Evolutionary conservation across 2,888 invertebrate genomes (phyloP).

Genomic region (Lymantria monacha): DNA sequence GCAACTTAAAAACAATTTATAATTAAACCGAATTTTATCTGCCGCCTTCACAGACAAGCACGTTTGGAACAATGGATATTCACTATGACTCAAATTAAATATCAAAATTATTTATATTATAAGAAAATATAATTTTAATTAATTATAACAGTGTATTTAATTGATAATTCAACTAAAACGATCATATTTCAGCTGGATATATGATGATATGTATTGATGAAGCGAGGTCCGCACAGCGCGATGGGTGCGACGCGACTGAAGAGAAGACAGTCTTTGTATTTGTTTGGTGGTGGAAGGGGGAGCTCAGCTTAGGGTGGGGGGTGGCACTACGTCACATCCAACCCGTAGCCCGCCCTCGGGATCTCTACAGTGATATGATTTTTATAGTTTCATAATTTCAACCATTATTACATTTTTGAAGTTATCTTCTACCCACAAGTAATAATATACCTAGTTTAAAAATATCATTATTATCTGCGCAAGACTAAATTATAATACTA

Average conservation of each 20-base stretch:
- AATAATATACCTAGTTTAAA: too few species aligned
- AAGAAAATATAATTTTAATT: conserved; percentile 21
- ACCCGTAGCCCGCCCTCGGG: conserved; percentile 38
- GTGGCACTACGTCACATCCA: conserved; percentile 53
- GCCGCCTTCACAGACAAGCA: conserved; percentile 12
- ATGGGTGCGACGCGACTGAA: conserved; percentile 70
- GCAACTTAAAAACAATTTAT: conserved; percentile 25
- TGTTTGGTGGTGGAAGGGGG: conserved; percentile 40
- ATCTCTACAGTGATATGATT: conserved; percentile 39
- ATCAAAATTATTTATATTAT: conserved; percentile 3
- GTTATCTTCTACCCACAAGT: conserved; percentile 5
- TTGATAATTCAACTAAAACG: conserved; percentile 52
- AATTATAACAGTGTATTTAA: conserved; percentile 34
- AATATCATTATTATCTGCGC: too few species aligned
- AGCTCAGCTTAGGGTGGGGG: conserved; percentile 37
- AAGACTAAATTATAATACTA: too few species aligned
- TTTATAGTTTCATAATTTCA: conserved; percentile 19
- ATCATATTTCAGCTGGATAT: conserved; percentile 52
- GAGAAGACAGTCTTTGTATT: conserved; percentile 45
- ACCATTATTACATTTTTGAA: conserved; percentile 24
- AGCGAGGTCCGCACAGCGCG: conserved; percentile 57
- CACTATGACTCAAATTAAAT: conserved; percentile 19
- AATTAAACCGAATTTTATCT: conserved; percentile 18
- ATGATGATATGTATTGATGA: conserved; percentile 46
- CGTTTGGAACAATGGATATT: conserved; percentile 23